Percentiles rank a stretch among this genome's conserved stretches.
Conservation (phyloP, 1,140 invertebrate species). For the Theocolax elegans region DNA sequence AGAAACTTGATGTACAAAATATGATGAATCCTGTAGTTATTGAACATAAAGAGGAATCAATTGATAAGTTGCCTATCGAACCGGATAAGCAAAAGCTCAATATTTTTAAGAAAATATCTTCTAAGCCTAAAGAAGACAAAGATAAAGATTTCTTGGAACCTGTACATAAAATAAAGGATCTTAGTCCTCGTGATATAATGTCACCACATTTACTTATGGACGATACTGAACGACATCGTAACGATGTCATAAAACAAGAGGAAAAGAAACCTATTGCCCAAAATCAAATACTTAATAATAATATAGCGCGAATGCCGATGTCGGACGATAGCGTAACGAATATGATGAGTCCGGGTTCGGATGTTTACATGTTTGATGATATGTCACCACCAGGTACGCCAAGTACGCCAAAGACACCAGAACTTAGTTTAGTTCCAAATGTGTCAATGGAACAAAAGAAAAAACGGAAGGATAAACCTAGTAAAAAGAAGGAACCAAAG, state of each 20-base stretch:
- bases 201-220: constrained; percentile 63
- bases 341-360: constrained; percentile 53
- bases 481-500: constrained; percentile 75
- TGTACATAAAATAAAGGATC: constrained; percentile 66
- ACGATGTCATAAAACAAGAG: constrained; percentile 54
- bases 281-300: constrained; percentile 9
- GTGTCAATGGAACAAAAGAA: constrained; percentile 53
- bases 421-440: constrained; percentile 60
- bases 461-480: constrained; percentile 73
- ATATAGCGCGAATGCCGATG: neutral
- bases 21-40: constrained; percentile 29
- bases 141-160: constrained; percentile 58
- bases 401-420: constrained; percentile 71
- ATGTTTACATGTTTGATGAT: constrained; percentile 66
- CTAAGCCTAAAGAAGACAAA: constrained; percentile 74
- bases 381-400: constrained; percentile 70
- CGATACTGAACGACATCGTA: constrained; percentile 52
- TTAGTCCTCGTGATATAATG: constrained; percentile 51
- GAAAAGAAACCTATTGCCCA: constrained; percentile 52
- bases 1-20: constrained; percentile 47
- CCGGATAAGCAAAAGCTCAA: constrained; percentile 85
- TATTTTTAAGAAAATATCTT: constrained; percentile 87
- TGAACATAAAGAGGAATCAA: constrained; percentile 58
- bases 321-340: constrained; percentile 53
- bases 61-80: constrained; percentile 79